Conservation (phyloP, 1,140 invertebrate genomes). For the Nasonia longicornis region DNA sequence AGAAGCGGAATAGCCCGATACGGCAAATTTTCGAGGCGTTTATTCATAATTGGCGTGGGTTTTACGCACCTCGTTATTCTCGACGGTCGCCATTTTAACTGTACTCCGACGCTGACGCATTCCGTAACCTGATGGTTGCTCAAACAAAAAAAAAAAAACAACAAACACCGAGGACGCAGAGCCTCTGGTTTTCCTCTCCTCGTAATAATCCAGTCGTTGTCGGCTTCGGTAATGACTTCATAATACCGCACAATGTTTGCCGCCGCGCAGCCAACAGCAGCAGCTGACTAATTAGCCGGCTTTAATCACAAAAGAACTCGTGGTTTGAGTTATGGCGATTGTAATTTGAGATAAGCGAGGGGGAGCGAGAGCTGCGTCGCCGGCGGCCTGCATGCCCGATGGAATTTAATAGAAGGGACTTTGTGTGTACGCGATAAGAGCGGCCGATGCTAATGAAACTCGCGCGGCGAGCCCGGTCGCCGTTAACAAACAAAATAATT, state of each 20-base stretch:
- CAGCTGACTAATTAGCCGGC: conserved; percentile 34
- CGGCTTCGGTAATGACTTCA: conserved; percentile 36
- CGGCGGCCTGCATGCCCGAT: not conserved
- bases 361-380: not conserved
- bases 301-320: conserved; percentile 42
- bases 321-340: conserved; percentile 41
- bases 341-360: conserved; percentile 40
- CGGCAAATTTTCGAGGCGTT: too few relatives aligned
- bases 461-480: too few relatives aligned
- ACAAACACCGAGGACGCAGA: not conserved
- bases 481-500: conserved; percentile 43
- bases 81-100: too few relatives aligned
- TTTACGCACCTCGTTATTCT: too few relatives aligned
- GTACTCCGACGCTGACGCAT: too few relatives aligned
- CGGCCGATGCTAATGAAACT: conserved; percentile 7
- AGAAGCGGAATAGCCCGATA: too few relatives aligned
- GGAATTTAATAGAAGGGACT: conserved; percentile 43
- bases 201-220: conserved; percentile 22
- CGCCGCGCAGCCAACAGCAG: not conserved
- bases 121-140: too few relatives aligned
- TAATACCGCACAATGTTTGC: conserved; percentile 15
- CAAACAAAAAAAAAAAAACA: too few relatives aligned
- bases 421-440: conserved; percentile 21
- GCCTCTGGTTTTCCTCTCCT: not conserved
- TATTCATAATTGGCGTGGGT: too few relatives aligned